These are phyloP conservation scores for Sciurus vulgaris DNA, from an alignment of 2,797 vertebrate species.

Conservation along the genomic window DNA sequence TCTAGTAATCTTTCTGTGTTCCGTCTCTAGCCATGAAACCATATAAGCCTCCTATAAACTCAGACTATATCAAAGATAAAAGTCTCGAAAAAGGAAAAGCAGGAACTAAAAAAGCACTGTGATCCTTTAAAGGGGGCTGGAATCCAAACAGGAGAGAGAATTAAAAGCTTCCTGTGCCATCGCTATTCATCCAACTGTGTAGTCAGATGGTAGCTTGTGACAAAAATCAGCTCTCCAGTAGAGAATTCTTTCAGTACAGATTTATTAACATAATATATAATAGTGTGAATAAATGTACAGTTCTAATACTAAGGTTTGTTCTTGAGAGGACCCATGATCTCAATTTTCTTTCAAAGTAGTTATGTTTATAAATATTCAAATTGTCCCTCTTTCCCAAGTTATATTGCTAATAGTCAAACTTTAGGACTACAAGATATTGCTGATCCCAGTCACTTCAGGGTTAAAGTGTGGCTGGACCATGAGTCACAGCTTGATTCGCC, in stretches of 20 bases:
- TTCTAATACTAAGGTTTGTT: background rate
- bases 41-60: background rate
- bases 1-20: background rate
- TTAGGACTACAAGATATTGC: background rate
- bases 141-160: background rate
- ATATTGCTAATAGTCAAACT: background rate
- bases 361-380: background rate
- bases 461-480: background rate
- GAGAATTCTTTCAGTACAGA: background rate
- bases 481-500: background rate
- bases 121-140: background rate
- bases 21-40: accelerated
- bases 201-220: background rate
- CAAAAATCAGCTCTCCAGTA: background rate
- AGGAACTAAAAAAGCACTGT: background rate
- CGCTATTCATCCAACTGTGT: background rate
- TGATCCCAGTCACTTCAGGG: too few relatives aligned
- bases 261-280: background rate
- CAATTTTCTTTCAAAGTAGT: background rate
- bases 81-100: background rate
- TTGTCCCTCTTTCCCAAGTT: background rate
- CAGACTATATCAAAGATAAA: background rate
- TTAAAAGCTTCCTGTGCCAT: background rate
- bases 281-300: background rate
- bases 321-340: background rate